Percentiles rank a stretch among this genome's conserved stretches.
Evolutionary conservation across 1,140 invertebrate genomes (phyloP).

Genomic region (Neodiprion virginianus): DNA sequence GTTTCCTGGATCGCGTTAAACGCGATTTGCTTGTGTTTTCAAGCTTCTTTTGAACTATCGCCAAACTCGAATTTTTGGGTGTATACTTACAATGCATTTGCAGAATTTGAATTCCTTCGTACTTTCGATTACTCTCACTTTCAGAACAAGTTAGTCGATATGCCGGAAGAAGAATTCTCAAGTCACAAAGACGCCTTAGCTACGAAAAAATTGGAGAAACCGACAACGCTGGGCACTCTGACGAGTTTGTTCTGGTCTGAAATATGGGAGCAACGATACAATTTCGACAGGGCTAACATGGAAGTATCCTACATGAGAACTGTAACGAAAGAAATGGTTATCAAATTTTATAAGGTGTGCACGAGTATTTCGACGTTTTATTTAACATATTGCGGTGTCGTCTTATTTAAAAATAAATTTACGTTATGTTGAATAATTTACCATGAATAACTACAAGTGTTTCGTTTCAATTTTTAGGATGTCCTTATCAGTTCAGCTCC

Average conservation of each 20-base stretch:
- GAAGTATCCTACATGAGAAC: slow-evolving; percentile 85
- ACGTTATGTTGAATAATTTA: slow-evolving; percentile 28
- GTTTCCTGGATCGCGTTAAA: slow-evolving; percentile 26
- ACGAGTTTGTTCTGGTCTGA: slow-evolving; percentile 83
- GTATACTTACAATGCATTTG: too few relatives aligned
- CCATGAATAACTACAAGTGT: not conserved
- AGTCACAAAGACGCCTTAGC: slow-evolving; percentile 83
- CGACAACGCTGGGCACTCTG: slow-evolving; percentile 80
- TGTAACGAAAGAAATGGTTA: slow-evolving; percentile 80
- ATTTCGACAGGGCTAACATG: slow-evolving; percentile 87
- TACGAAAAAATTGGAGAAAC: slow-evolving; percentile 84
- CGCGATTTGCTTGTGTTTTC: not conserved
- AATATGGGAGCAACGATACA: slow-evolving; percentile 87
- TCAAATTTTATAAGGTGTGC: slow-evolving; percentile 82
- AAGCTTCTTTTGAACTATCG: too few relatives aligned
- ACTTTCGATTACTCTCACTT: slow-evolving; percentile 1
- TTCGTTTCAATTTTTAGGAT: slow-evolving; percentile 38
- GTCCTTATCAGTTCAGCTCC: slow-evolving; percentile 49
- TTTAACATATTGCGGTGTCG: slow-evolving; percentile 18
- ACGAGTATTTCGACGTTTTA: slow-evolving; percentile 55
- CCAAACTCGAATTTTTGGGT: too few relatives aligned
- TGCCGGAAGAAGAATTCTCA: slow-evolving; percentile 84
- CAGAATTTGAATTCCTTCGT: not conserved
- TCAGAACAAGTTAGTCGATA: slow-evolving; percentile 74
- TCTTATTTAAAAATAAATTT: slow-evolving; percentile 12